phyloP scores from a whole-genome alignment of 1,140 invertebrate species.

The Laodelphax striatellus region DNA sequence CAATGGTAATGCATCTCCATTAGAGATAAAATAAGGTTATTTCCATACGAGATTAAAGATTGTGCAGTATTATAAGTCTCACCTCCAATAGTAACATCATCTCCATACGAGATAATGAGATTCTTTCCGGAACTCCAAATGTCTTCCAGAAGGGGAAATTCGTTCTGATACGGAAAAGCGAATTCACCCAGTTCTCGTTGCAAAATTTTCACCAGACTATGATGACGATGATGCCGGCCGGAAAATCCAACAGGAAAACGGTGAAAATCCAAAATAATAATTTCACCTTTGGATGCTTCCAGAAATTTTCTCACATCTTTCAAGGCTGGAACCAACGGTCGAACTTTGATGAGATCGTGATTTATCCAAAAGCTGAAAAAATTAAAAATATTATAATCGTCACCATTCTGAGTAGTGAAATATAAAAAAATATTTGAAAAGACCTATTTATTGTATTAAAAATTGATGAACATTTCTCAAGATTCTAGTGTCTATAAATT shows the following conservation, averaged over 20 bases:
- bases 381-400: too few species aligned
- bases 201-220: constrained; percentile 44
- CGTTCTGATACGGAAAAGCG: constrained; percentile 38
- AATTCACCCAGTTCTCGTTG: constrained; percentile 44
- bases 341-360: constrained; percentile 52
- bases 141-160: constrained; percentile 41
- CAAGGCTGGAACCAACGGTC: constrained; percentile 46
- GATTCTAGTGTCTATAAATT: too few species aligned
- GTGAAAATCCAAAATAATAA: constrained; percentile 53
- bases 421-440: too few species aligned
- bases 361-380: constrained; percentile 52
- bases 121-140: constrained; percentile 46
- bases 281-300: constrained; percentile 44
- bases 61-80: constrained; percentile 3
- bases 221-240: constrained; percentile 37
- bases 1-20: too few species aligned
- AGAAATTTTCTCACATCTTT: constrained; percentile 49
- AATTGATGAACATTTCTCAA: too few species aligned
- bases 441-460: too few species aligned
- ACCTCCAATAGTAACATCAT: constrained; percentile 41
- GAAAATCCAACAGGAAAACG: constrained; percentile 57
- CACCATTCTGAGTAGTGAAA: too few species aligned
- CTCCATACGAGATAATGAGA: constrained; percentile 52
- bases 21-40: too few species aligned
- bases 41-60: too few species aligned